Percentiles rank a stretch among this genome's conserved stretches.
Conservation (phyloP, 2,797 vertebrate species). For the Syncerus caffer region DNA sequence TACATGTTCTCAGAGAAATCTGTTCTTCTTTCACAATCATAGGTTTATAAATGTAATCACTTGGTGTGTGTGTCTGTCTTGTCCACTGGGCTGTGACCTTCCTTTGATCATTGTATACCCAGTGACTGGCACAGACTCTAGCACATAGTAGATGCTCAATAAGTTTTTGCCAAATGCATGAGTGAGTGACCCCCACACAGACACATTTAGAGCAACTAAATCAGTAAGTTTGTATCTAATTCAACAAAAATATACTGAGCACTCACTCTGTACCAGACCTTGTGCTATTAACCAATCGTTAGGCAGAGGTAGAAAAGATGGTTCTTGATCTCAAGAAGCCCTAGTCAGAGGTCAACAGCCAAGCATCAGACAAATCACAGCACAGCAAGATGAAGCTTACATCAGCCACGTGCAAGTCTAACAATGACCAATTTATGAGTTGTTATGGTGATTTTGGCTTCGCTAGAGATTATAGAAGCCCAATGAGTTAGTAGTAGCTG, state of each 20-base stretch:
- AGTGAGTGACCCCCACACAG: not conserved
- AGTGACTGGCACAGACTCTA: not conserved
- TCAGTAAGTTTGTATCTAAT: not conserved
- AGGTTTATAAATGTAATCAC: not conserved
- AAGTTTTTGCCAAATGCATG: not conserved
- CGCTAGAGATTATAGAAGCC: not conserved
- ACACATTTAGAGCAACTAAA: constrained; percentile 1
- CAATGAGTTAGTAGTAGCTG: not conserved
- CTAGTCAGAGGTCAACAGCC: not conserved
- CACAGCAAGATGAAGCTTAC: not conserved
- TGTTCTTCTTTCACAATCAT: not conserved
- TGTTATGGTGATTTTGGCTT: not conserved
- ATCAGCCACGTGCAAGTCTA: not conserved
- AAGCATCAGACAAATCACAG: not conserved
- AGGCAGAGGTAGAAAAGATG: not conserved
- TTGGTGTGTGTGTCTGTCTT: not conserved
- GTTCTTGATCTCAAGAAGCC: not conserved
- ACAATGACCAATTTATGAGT: not conserved
- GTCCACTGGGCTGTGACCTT: not conserved
- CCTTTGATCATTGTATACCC: not conserved
- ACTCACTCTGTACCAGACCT: not conserved
- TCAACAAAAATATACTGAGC: not conserved
- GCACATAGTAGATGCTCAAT: not conserved
- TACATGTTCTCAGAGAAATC: not conserved
- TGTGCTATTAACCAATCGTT: not conserved